Conservation (phyloP, 2,113 vertebrate species). For the Malurus alboscapulatus region DNA sequence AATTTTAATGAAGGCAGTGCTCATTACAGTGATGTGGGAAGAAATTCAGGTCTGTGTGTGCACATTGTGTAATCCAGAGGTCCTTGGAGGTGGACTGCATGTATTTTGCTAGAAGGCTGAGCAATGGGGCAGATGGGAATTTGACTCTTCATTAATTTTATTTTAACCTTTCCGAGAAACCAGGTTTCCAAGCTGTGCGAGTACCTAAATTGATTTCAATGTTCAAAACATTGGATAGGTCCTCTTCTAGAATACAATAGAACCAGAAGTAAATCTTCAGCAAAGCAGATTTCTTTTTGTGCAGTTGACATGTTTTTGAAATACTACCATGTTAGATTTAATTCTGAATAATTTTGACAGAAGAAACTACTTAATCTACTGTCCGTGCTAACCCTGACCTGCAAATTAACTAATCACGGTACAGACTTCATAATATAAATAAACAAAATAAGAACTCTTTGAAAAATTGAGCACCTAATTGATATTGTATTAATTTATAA, state of each 20-base stretch:
- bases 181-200: background rate
- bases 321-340: background rate
- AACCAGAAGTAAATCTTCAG: background rate
- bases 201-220: background rate
- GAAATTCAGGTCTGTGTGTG: background rate
- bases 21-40: background rate
- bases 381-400: background rate
- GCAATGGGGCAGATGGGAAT: background rate
- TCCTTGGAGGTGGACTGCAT: background rate
- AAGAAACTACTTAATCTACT: background rate
- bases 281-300: background rate
- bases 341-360: background rate
- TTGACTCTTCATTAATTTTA: background rate
- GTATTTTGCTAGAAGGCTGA: background rate
- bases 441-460: background rate
- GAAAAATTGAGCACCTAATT: background rate
- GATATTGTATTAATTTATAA: background rate
- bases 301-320: background rate
- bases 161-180: background rate
- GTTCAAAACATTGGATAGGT: background rate
- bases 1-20: background rate
- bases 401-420: background rate
- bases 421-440: background rate
- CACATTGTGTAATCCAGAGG: background rate
- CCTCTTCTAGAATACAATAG: background rate